phyloP scores from a whole-genome alignment of 2,888 invertebrate species.

The Xylocampa areola region DNA sequence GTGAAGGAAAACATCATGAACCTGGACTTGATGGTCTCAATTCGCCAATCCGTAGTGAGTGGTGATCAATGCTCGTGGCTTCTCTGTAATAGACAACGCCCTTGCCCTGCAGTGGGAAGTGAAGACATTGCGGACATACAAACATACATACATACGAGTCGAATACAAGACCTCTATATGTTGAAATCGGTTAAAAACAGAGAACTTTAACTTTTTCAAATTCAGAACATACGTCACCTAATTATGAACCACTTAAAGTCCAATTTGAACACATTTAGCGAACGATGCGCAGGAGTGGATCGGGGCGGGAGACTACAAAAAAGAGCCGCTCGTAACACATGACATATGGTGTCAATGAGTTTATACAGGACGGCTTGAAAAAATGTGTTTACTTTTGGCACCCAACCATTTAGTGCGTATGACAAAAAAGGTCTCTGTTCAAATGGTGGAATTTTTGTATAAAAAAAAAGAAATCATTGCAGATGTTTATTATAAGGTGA shows the following conservation, averaged over 20 bases:
- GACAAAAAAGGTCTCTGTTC: constrained; percentile 10
- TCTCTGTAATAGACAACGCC: no score
- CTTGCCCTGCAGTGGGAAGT: no score
- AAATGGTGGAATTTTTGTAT: background rate
- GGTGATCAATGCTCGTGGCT: no score
- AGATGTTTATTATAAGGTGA: no score
- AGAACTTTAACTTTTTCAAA: no score
- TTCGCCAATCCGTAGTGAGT: no score
- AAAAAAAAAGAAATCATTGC: background rate
- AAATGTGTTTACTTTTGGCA: constrained; percentile 49
- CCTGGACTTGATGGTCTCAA: no score
- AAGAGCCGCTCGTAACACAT: constrained; percentile 70
- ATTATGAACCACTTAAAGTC: constrained; percentile 52
- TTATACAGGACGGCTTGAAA: constrained; percentile 64
- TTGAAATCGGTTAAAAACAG: no score
- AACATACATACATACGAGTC: no score
- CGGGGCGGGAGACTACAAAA: constrained; percentile 74
- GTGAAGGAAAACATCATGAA: no score
- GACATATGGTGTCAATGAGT: constrained; percentile 75
- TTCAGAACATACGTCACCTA: constrained; percentile 44
- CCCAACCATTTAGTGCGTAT: constrained; percentile 17
- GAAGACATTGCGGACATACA: no score
- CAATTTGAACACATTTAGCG: constrained; percentile 45
- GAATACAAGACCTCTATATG: no score
- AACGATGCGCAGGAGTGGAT: constrained; percentile 59